A percentile compares a stretch with the other conserved stretches of the same genome.
Evolutionary conservation across 1,140 invertebrate species (phyloP).

Genomic region (Hestina assimilis): DNA sequence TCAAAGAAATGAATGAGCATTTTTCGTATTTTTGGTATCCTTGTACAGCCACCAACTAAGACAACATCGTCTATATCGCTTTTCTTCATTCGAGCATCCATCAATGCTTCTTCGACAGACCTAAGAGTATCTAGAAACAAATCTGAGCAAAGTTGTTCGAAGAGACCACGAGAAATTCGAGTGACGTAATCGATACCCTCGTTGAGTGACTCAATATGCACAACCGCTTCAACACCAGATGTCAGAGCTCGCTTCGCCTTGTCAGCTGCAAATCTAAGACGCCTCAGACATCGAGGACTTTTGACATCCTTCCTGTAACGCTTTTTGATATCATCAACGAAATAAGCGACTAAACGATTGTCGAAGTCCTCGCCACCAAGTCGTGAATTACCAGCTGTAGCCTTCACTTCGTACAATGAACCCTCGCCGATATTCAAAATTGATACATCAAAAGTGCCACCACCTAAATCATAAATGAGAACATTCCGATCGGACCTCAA

Average conservation of each 20-base stretch:
- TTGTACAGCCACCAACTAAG: slow-evolving; percentile 85
- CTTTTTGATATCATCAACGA: slow-evolving; percentile 73
- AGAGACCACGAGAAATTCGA: slow-evolving; percentile 54
- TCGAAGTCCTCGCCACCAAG: slow-evolving; percentile 89
- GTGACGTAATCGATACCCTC: slow-evolving; percentile 73
- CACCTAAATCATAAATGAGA: slow-evolving; percentile 82
- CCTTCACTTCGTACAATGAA: slow-evolving; percentile 82
- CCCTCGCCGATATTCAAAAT: slow-evolving; percentile 87
- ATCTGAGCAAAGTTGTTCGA: slow-evolving; percentile 78
- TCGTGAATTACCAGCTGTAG: slow-evolving; percentile 82
- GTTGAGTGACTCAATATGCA: slow-evolving; percentile 87
- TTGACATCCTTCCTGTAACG: slow-evolving; percentile 75
- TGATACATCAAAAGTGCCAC: slow-evolving; percentile 87
- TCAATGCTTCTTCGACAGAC: slow-evolving; percentile 73
- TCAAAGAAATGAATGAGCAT: slow-evolving; percentile 70
- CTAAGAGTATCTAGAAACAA: slow-evolving; percentile 67
- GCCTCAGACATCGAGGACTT: slow-evolving; percentile 77
- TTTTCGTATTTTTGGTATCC: slow-evolving; percentile 79
- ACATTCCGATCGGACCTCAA: slow-evolving; percentile 81
- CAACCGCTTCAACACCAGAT: slow-evolving; percentile 85
- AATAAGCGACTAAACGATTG: slow-evolving; percentile 84
- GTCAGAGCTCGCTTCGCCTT: slow-evolving; percentile 89
- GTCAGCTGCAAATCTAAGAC: slow-evolving; percentile 89
- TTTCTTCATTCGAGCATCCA: slow-evolving; percentile 83
- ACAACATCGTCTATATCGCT: slow-evolving; percentile 82